These are phyloP conservation scores for Hecatera dysodea DNA, from an alignment of 2,888 invertebrate species.

Conservation along the genomic window DNA sequence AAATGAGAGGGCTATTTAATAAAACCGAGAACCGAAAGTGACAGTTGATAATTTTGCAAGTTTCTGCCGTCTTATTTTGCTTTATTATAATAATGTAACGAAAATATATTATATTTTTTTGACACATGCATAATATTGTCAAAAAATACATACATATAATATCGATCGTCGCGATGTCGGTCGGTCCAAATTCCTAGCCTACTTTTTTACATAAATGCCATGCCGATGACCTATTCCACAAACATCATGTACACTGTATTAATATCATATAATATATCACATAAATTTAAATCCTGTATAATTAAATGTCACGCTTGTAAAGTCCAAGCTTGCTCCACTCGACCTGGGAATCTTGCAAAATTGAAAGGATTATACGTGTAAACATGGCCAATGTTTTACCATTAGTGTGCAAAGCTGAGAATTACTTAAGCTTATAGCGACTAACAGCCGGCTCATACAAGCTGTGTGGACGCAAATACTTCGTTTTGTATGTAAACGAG, in stretches of 20 bases:
- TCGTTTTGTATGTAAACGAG: constrained; percentile 42
- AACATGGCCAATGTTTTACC: constrained; percentile 44
- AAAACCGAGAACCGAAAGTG: too few species aligned
- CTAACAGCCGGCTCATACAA: constrained; percentile 24
- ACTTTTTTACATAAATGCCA: neutral
- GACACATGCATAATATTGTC: too few species aligned
- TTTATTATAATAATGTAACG: too few species aligned
- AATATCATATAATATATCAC: constrained; percentile 29
- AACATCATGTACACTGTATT: constrained; percentile 24
- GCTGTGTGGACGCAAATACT: constrained; percentile 27
- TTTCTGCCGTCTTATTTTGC: too few species aligned
- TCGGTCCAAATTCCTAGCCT: neutral
- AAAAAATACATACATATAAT: too few species aligned
- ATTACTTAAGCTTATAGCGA: constrained; percentile 37
- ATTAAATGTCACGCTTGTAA: constrained; percentile 48
- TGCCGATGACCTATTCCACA: constrained; percentile 3
- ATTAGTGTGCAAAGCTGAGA: constrained; percentile 25
- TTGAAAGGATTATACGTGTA: constrained; percentile 40
- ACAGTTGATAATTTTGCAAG: too few species aligned
- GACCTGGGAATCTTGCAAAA: constrained; percentile 27
- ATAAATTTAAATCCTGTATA: constrained; percentile 41
- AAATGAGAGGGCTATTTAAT: too few species aligned
- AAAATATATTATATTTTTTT: too few species aligned
- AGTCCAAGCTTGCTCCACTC: constrained; percentile 28
- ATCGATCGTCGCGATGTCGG: too few species aligned